Evolutionary conservation across 1,140 invertebrate species (phyloP).

Genomic region (Drosophila pandora): DNA sequence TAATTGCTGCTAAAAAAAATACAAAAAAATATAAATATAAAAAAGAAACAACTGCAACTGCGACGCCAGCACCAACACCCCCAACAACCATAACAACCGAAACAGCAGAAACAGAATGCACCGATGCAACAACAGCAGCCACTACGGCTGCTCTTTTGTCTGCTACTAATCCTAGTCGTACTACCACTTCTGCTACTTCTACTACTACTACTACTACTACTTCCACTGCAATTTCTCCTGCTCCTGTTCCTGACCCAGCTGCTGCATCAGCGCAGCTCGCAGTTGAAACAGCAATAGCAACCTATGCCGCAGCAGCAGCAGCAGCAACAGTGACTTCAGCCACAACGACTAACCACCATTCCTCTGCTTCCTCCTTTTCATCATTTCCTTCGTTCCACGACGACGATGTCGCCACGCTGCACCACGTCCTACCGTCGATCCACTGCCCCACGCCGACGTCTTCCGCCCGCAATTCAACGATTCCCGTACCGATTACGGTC

Average conservation of each 20-base stretch:
- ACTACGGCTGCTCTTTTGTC: slow-evolving; percentile 40
- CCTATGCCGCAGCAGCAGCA: slow-evolving; percentile 35
- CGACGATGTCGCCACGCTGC: slow-evolving; percentile 56
- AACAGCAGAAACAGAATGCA: slow-evolving; percentile 49
- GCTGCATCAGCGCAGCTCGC: slow-evolving; percentile 61
- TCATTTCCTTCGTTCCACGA: slow-evolving; percentile 82
- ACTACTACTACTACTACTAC: slow-evolving; percentile 34
- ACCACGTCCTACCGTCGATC: slow-evolving; percentile 69
- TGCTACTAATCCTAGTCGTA: slow-evolving; percentile 60
- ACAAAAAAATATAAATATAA: slow-evolving; percentile 18
- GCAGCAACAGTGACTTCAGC: slow-evolving; percentile 28
- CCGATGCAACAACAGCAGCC: slow-evolving; percentile 42
- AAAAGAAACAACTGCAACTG: slow-evolving; percentile 47
- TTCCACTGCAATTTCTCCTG: slow-evolving; percentile 52
- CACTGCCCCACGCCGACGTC: slow-evolving; percentile 77
- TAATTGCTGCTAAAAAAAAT: slow-evolving; percentile 58
- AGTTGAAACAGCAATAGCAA: slow-evolving; percentile 49
- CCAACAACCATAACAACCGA: slow-evolving; percentile 27
- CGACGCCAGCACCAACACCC: slow-evolving; percentile 48
- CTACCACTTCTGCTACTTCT: slow-evolving; percentile 52
- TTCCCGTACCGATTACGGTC: slow-evolving; percentile 26
- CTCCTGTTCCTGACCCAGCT: slow-evolving; percentile 56
- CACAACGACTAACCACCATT: slow-evolving; percentile 83
- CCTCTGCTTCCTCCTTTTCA: slow-evolving; percentile 84
- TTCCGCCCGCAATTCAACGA: slow-evolving; percentile 61